Base-by-base conservation (phyloP, 2,888 invertebrate species). In the Troides oblongomaculatus region DNA sequence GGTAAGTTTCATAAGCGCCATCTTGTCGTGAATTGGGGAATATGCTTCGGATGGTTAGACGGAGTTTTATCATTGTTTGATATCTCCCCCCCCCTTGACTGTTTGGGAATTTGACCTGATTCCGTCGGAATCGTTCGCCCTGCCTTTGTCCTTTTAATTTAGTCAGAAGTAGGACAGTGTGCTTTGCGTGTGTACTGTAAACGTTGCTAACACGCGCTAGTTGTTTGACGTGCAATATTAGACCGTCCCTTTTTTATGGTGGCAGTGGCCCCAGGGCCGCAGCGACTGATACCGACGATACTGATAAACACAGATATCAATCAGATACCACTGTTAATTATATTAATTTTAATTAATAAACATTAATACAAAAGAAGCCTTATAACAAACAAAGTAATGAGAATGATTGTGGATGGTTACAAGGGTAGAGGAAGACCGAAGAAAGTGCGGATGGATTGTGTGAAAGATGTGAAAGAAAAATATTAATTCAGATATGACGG, bases 101-200 rank as follows among this genome's bases (percentile, higher is more conserved):
- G 56, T 68, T 58, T 7, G 57, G 68, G 58, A 43, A 58, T 62
- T 68, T 58, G 68, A 68, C 68, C 68, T 46, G 30, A 58, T 62
- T 68, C 25, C 58, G 18, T 18, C n/a, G 46, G 58, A 30, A 46
- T 53, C 57, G 57, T 23, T 46, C 30, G 25, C 23, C 56, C 30
- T 23, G 43, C 62, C 23, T 68, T 62, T 57, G 56, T 68, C 57
- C 46, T 53, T 58, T 17, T 21, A 23, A 62, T 50, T 59, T 58
- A 30, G 59, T 12, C 21, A 39, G 23, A 67, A 67, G 30, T 62
- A 53, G 66, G 66, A 21, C 66, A 36, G 57, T 23, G 36, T 59
- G 59, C 59, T 21, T 59, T 59, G 59, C 59, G 59, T 59, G 59
- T 56, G 56, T 23, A 59, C 59, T 14, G 14, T 59, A 59, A 56